A percentile compares a stretch with the other conserved stretches of the same genome.
phyloP scores from a whole-genome alignment of 2,113 vertebrate genomes.

The Hiodon tergisus region DNA sequence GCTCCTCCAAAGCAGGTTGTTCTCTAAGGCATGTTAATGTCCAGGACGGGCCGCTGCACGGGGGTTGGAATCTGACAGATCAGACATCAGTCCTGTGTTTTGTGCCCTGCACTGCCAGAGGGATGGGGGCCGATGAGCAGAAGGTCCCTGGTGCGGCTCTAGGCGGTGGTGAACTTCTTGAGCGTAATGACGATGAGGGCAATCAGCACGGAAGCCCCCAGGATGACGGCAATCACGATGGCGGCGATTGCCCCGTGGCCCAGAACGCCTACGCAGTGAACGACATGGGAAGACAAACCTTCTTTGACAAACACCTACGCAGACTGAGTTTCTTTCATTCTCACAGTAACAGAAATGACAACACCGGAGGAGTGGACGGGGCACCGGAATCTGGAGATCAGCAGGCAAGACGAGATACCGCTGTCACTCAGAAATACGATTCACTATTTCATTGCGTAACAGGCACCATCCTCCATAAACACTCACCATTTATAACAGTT shows the following conservation, averaged over 20 bases:
- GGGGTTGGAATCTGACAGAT: not conserved
- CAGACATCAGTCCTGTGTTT: not conserved
- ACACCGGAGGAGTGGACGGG: not conserved
- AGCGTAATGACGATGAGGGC: slow-evolving; percentile 87
- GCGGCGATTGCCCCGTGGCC: slow-evolving; percentile 91
- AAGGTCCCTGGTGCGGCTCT: slow-evolving; percentile 28
- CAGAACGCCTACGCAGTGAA: slow-evolving; percentile 65
- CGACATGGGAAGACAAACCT: slow-evolving; percentile 17
- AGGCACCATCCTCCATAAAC: too few species aligned
- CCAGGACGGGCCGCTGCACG: not conserved
- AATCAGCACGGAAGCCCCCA: slow-evolving; percentile 87
- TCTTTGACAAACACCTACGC: not conserved
- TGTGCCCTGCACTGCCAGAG: not conserved
- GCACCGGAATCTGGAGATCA: not conserved
- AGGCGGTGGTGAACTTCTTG: slow-evolving; percentile 84
- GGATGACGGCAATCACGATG: slow-evolving; percentile 87
- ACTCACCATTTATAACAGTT: too few species aligned
- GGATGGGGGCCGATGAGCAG: not conserved
- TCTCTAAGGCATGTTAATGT: not conserved
- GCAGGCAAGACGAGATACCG: too few species aligned
- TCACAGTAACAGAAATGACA: too few species aligned
- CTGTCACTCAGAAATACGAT: too few species aligned
- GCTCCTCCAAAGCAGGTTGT: not conserved
- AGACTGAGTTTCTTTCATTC: too few species aligned
- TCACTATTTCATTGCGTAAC: too few species aligned